These are phyloP conservation scores for Thunnus thynnus DNA, from an alignment of 2,113 vertebrate genomes.

Conservation along the genomic window DNA sequence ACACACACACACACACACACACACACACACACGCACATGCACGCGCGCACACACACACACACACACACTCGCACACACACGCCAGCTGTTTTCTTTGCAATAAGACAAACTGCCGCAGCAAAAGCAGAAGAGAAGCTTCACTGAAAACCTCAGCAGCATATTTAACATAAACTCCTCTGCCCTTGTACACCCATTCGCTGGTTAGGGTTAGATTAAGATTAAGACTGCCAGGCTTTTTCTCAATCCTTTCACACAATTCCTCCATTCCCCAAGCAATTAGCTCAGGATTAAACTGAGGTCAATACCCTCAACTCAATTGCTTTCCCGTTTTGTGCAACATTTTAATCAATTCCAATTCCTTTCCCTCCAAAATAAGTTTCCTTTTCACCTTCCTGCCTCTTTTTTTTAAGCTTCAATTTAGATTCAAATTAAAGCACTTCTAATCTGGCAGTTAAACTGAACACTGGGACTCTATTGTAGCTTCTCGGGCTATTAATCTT, in stretches of 20 bases:
- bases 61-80: slow-evolving; percentile 28
- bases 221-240: slow-evolving; percentile 19
- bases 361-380: slow-evolving; percentile 49
- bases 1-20: slow-evolving; percentile 28
- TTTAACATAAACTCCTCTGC: slow-evolving; percentile 34
- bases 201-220: slow-evolving; percentile 24
- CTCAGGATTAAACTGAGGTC: slow-evolving; percentile 76
- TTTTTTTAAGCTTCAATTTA: slow-evolving; percentile 45
- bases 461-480: slow-evolving; percentile 42
- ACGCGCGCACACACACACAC: slow-evolving; percentile 36
- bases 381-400: slow-evolving; percentile 18
- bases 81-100: slow-evolving; percentile 49
- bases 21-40: slow-evolving; percentile 16
- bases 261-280: slow-evolving; percentile 76
- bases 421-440: slow-evolving; percentile 69
- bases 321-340: slow-evolving; percentile 53
- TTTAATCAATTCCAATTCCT: slow-evolving; percentile 68
- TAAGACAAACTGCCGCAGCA: slow-evolving; percentile 36
- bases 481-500: slow-evolving; percentile 59
- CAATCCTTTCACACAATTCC: slow-evolving; percentile 32
- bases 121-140: slow-evolving; percentile 20
- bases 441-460: slow-evolving; percentile 61
- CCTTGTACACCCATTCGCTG: slow-evolving; percentile 6
- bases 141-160: slow-evolving; percentile 24
- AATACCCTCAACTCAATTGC: slow-evolving; percentile 48